Conservation (phyloP, 2,888 invertebrate genomes). For the Cheilosia soror region DNA sequence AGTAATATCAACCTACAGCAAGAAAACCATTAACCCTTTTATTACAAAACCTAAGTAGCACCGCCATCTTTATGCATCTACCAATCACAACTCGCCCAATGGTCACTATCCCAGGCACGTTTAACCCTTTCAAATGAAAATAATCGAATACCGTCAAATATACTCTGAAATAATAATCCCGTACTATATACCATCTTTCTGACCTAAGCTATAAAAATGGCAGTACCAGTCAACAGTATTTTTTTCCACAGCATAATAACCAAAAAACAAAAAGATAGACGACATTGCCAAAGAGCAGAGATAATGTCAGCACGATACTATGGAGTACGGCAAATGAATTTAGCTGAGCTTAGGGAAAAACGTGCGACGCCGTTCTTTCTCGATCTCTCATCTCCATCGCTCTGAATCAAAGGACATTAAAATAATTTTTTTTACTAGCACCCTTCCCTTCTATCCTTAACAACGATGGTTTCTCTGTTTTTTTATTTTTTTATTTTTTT, state of each 20-base stretch:
- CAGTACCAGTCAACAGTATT: slow-evolving; percentile 19
- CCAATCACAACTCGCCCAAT: slow-evolving; percentile 16
- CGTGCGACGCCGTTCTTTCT: slow-evolving; percentile 52
- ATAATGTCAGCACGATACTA: slow-evolving; percentile 25
- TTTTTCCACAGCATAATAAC: slow-evolving; percentile 16
- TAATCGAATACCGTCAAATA: slow-evolving; percentile 1
- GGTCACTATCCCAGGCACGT: neutral
- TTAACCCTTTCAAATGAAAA: slow-evolving; percentile 50
- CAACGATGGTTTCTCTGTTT: slow-evolving; percentile 46
- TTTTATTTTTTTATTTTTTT: slow-evolving; percentile 6
- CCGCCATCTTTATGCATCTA: slow-evolving; percentile 29
- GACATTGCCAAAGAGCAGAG: slow-evolving; percentile 44
- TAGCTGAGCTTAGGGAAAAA: slow-evolving; percentile 64
- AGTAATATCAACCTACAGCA: too few relatives aligned
- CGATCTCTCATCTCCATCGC: slow-evolving; percentile 44
- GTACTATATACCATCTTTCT: slow-evolving; percentile 28
- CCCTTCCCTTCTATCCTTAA: slow-evolving; percentile 68
- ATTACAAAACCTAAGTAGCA: neutral
- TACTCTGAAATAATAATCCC: neutral
- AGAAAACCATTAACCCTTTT: slow-evolving; percentile 17
- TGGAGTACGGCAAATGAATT: slow-evolving; percentile 61
- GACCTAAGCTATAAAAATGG: slow-evolving; percentile 30
- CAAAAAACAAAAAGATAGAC: slow-evolving; percentile 51
- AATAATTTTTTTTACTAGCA: slow-evolving; percentile 66
- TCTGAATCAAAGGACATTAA: slow-evolving; percentile 72